phyloP scores from a whole-genome alignment of 1,140 invertebrate genomes.

The Cotesia glomerata region DNA sequence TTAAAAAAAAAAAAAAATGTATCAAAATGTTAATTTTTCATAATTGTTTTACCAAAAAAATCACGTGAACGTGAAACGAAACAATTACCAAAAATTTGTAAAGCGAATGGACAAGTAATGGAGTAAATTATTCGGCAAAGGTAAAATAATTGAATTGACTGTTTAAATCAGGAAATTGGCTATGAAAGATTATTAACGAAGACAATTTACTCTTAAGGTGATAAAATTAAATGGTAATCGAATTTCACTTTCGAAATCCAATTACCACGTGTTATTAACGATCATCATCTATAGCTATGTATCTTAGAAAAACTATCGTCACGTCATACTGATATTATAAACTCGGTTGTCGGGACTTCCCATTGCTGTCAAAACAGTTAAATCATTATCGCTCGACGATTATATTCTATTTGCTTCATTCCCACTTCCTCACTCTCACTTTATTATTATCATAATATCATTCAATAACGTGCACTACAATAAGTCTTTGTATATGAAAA shows the following conservation, averaged over 20 bases:
- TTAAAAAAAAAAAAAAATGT: too few species aligned
- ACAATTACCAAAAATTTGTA: too few species aligned
- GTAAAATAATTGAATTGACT: background rate
- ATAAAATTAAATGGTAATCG: background rate
- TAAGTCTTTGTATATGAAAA: background rate
- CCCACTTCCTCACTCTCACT: background rate
- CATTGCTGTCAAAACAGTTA: background rate
- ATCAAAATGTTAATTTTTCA: too few species aligned
- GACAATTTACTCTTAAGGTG: background rate
- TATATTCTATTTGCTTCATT: background rate
- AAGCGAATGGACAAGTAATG: too few species aligned
- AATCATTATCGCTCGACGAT: slow-evolving; percentile 3
- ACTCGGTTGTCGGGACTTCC: slow-evolving; percentile 1
- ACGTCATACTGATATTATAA: background rate
- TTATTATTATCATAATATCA: background rate
- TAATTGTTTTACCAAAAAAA: too few species aligned
- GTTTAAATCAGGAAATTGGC: slow-evolving; percentile 7
- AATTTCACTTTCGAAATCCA: slow-evolving; percentile 3
- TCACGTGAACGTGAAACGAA: too few species aligned
- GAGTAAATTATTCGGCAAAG: too few species aligned
- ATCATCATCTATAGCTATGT: background rate
- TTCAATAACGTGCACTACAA: background rate
- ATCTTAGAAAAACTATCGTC: background rate
- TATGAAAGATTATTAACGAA: background rate
- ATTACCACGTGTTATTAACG: slow-evolving; percentile 1